Base-by-base conservation (phyloP, 1,140 invertebrate species). In the Oscheius sp. region DNA sequence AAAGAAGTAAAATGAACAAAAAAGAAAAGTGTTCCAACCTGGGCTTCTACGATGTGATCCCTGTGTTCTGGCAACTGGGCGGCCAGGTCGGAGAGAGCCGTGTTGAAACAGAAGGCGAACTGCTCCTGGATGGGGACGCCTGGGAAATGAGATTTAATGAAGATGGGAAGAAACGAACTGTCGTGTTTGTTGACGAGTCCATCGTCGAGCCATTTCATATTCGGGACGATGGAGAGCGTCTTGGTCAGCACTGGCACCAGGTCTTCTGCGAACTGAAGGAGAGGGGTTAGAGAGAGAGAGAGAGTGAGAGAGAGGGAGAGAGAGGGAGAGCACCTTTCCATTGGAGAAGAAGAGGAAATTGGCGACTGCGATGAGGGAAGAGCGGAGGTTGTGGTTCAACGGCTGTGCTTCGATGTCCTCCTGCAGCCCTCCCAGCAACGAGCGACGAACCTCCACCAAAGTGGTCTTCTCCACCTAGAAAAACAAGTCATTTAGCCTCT, bases 331-430 rank as follows among this genome's bases (percentile, higher is more conserved):
- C 65, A 76, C 70, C 42, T 62, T 74, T 68, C 76, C 76, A 66
- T 77, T 23, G 1, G 81, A 81, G 63, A 83, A 63, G 15, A 84
- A 62, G 7, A 83, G 29, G 64, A 79, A 83, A 72, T 81, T 77
- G 18, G 81, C 76, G 13, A 82, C 64, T 13, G 79, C 66, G 1
- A 82, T 63, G 1, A 80, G 74, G 3, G 82, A 66, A 28, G 74
- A 78, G 18, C 81, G 70, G 46, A 84, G 78, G 74, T 84, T 84
- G 72, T 84, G 83, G 66, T 75, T 84, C 82, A 87, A 13, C 79
- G 82, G 78, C 79, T 84, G 66, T 35, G 68, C 29, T n/a, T 73
- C 75, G 15, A 84, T 69, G 2, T 76, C 73, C 2, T 65, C 45
- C 2, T 49, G 42, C 28, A 80, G 29, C 2, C 62, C 49, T 1